Percentiles rank a stretch among this genome's conserved stretches.
These are phyloP conservation scores for Nipponacmea schrenckii DNA, from an alignment of 2,888 invertebrate genomes.

Conservation along the genomic window DNA sequence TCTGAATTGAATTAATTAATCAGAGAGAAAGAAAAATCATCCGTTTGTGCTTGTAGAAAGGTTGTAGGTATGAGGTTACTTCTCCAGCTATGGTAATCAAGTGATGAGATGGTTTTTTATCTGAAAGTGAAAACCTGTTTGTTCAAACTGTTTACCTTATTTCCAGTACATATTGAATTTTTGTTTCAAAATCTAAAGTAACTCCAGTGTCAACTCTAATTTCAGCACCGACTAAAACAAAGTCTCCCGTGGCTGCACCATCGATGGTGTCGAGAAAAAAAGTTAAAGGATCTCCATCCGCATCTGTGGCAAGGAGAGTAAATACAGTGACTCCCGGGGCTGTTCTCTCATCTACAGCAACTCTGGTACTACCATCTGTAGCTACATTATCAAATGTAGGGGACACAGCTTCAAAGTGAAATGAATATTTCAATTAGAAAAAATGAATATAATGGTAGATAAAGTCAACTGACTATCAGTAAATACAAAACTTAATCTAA, in stretches of 20 bases:
- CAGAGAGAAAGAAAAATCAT: too few relatives aligned
- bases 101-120: too few relatives aligned
- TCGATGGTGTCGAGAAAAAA: background rate
- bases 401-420: background rate
- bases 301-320: background rate
- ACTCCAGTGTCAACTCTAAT: background rate
- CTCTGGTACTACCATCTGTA: background rate
- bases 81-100: too few relatives aligned
- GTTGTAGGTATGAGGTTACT: too few relatives aligned
- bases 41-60: too few relatives aligned
- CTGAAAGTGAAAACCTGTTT: too few relatives aligned
- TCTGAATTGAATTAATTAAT: too few relatives aligned
- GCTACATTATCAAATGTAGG: slow-evolving; percentile 13
- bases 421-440: background rate
- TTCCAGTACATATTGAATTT: background rate
- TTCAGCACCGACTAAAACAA: background rate
- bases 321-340: background rate
- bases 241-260: background rate
- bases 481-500: too few relatives aligned
- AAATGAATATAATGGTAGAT: too few relatives aligned
- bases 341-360: background rate
- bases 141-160: background rate
- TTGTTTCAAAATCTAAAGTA: slow-evolving; percentile 8
- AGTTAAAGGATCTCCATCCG: background rate
- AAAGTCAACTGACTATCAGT: too few relatives aligned